Evolutionary conservation across 2,888 invertebrate species (phyloP), one percentile per base, ranked within the genome.

Genomic region (Xanthostigma xanthostigma): DNA sequence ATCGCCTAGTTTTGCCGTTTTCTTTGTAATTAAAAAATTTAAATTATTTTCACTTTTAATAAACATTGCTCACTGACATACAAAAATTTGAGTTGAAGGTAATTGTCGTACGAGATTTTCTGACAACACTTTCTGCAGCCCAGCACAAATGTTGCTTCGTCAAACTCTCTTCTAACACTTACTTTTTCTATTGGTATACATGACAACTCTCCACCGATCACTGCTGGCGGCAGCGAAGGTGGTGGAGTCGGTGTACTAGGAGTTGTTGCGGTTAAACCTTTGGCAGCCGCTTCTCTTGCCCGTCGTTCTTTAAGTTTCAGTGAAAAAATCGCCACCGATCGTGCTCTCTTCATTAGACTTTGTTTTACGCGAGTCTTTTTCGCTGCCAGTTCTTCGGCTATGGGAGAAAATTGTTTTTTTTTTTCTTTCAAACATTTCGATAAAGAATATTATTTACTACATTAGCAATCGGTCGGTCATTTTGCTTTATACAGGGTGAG

Each of bases 321-420:
- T 6, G 88, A 88, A 67, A 89, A 89, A 60, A 89, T 86, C 6
- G 88, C 88, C 41, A 89, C 88, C 0, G 87, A 87, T 11, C 88
- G 74, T 8, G 89, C 88, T 45, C 88, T 76, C 64, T 89, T 89
- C 67, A 89, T 85, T 33, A 89, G 64, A 56, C 80, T 79, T 44
- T 88, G 87, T 60, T 81, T 82, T 13, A 81, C 76, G 37, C 70
- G 63, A 11, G 78, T 73, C 37, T 79, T 79, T 60, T 81, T 81
- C 50, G 80, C 79, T 5, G 79, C 78, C 52, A 78, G 71, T 52
- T 77, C 67, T 57, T 79, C 77, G 36, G 77, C 77, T 41, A 46
- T 41, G 3, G 33, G 3, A 43, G 8, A 27, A 27, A 27, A 48
- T 64, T 62, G 42, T 59, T 8, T 55, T 37, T 51, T 51, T 2